phyloP scores from a whole-genome alignment of 1,140 invertebrate genomes.

The Drosophila sulfurigaster region DNA sequence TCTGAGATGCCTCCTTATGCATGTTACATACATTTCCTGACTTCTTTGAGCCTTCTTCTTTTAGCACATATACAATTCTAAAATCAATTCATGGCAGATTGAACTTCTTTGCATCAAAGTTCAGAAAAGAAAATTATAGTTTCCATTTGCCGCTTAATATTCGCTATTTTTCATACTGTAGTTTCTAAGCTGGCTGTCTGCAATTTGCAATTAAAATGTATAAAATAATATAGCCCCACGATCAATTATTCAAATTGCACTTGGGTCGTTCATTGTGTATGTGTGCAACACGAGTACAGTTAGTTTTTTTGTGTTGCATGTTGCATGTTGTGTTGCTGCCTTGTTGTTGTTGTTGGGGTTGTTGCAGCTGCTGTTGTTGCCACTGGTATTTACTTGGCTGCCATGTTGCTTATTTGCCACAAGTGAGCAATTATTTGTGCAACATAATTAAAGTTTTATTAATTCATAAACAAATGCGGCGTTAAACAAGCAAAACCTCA shows the following conservation, averaged over 20 bases:
- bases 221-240: conserved; percentile 15
- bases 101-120: no score
- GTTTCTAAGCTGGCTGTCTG: neutral
- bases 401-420: conserved; percentile 57
- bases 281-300: neutral
- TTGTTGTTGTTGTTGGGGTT: conserved; percentile 13
- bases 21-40: no score
- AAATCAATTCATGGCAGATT: no score
- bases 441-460: conserved; percentile 80
- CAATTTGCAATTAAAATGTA: conserved; percentile 36
- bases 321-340: conserved; percentile 25
- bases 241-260: conserved; percentile 40
- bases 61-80: no score
- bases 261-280: conserved; percentile 13
- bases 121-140: no score
- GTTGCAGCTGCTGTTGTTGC: conserved; percentile 3
- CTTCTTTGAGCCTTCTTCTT: no score
- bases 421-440: conserved; percentile 77
- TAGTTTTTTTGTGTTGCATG: conserved; percentile 28
- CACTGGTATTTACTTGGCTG: neutral
- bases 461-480: conserved; percentile 76
- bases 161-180: no score
- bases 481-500: conserved; percentile 1
- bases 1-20: no score
- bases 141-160: no score